Evolutionary conservation across 2,888 invertebrate genomes (phyloP).

Genomic region (Yponomeuta plumbellus): DNA sequence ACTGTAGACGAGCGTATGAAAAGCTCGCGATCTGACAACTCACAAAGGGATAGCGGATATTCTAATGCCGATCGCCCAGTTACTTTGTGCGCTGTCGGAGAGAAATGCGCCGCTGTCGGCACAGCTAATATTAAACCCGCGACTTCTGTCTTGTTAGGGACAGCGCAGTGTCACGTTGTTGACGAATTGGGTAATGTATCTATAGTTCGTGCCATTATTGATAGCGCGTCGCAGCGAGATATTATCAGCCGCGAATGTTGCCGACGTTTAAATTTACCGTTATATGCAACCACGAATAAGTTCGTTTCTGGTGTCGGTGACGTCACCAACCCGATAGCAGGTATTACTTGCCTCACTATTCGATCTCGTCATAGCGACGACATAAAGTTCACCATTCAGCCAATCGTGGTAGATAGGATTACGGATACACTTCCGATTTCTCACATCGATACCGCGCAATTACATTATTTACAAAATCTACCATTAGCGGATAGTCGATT

Average conservation of each 20-base stretch:
- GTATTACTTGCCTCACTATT: background rate
- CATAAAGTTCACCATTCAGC: background rate
- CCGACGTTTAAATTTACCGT: background rate
- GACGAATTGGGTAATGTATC: no score
- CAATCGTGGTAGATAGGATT: constrained; percentile 8
- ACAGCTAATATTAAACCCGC: no score
- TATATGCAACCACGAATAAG: background rate
- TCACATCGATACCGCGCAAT: background rate
- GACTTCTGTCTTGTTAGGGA: no score
- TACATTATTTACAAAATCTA: constrained; percentile 8
- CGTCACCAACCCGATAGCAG: background rate
- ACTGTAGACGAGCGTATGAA: no score
- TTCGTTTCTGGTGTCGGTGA: constrained; percentile 6
- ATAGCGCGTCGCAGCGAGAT: constrained; percentile 9
- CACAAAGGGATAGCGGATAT: no score
- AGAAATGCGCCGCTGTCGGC: no score
- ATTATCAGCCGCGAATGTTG: constrained; percentile 5
- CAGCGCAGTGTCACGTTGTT: no score
- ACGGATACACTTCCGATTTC: constrained; percentile 9
- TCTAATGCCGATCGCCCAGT: no score
- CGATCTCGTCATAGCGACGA: background rate
- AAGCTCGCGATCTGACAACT: no score
- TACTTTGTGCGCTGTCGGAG: no score
- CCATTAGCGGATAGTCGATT: constrained; percentile 1
- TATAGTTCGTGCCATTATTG: constrained; percentile 1